Percentiles rank a stretch among this genome's conserved stretches.
These are phyloP conservation scores for Macrocentrus cingulum DNA, from an alignment of 1,140 invertebrate species.

Conservation along the genomic window DNA sequence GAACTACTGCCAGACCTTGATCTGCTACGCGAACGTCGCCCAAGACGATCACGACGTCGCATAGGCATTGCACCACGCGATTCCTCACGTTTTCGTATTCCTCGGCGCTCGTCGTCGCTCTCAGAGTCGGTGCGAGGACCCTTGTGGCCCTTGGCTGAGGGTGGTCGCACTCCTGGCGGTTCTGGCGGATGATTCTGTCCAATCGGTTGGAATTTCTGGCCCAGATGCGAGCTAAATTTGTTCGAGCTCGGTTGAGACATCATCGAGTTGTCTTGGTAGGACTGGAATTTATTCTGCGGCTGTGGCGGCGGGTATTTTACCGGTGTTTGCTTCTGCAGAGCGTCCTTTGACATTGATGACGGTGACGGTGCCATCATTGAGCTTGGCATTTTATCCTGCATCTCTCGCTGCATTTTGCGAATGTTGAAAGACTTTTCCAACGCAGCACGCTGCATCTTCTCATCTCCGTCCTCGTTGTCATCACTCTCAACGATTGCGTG, in stretches of 20 bases:
- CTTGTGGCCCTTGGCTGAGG: conserved; percentile 40
- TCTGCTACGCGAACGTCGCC: conserved; percentile 59
- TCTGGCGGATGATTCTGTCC: conserved; percentile 49
- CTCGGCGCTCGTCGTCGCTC: conserved; percentile 45
- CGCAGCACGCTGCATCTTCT: conserved; percentile 46
- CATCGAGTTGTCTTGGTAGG: conserved; percentile 44
- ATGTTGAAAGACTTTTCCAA: conserved; percentile 53
- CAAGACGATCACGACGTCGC: conserved; percentile 41
- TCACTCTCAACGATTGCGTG: conserved; percentile 44
- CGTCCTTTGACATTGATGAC: conserved; percentile 44
- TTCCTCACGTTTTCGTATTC: conserved; percentile 42
- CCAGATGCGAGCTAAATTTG: conserved; percentile 44
- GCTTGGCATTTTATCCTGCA: conserved; percentile 49
- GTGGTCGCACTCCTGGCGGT: conserved; percentile 39
- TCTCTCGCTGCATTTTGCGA: conserved; percentile 54
- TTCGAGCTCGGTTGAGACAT: conserved; percentile 33
- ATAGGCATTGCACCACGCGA: conserved; percentile 29
- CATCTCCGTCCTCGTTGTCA: conserved; percentile 46
- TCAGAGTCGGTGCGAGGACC: conserved; percentile 55
- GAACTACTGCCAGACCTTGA: conserved; percentile 61
- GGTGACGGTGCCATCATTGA: conserved; percentile 54
- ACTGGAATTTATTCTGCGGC: conserved; percentile 49
- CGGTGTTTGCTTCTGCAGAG: conserved; percentile 42
- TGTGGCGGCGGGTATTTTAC: conserved; percentile 53
- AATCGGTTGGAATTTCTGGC: conserved; percentile 55